Evolutionary conservation across 2,113 vertebrate genomes (phyloP).

Genomic region (Genyomyrus donnyi): DNA sequence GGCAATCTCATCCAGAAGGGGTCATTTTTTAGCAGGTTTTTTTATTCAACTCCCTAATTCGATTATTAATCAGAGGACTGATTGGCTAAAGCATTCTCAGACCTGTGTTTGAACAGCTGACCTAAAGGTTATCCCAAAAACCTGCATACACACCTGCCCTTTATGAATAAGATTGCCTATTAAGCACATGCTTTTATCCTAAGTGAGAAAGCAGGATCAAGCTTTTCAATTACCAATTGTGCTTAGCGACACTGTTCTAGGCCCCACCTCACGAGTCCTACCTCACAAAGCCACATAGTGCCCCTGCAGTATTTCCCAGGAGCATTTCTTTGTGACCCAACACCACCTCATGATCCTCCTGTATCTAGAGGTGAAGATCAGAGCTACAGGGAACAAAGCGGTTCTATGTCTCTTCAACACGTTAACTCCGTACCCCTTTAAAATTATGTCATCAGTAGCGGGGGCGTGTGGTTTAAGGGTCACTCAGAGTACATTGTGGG

Average conservation of each 20-base stretch:
- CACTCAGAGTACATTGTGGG: not conserved
- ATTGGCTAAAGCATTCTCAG: not conserved
- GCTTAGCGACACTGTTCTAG: not conserved
- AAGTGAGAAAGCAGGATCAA: not conserved
- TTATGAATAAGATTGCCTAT: not conserved
- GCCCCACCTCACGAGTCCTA: not conserved
- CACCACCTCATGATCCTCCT: not conserved
- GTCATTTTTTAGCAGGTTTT: not conserved
- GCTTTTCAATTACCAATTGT: not conserved
- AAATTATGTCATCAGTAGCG: not conserved
- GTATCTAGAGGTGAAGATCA: not conserved
- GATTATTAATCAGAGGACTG: not conserved
- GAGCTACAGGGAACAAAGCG: not conserved
- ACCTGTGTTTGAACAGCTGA: not conserved
- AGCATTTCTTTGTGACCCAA: not conserved
- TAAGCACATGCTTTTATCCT: not conserved
- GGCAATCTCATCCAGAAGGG: not conserved
- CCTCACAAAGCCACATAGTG: not conserved
- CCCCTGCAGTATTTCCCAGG: not conserved
- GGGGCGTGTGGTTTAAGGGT: not conserved
- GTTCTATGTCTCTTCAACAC: not conserved
- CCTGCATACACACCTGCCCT: not conserved
- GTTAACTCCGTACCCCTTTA: not conserved
- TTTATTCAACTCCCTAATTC: not conserved
- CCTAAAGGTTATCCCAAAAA: not conserved